A percentile compares a stretch with the other conserved stretches of the same genome.
Conservation (phyloP, 92 coral and sea anemone genomes). For the Palythoa heliodiscus region DNA sequence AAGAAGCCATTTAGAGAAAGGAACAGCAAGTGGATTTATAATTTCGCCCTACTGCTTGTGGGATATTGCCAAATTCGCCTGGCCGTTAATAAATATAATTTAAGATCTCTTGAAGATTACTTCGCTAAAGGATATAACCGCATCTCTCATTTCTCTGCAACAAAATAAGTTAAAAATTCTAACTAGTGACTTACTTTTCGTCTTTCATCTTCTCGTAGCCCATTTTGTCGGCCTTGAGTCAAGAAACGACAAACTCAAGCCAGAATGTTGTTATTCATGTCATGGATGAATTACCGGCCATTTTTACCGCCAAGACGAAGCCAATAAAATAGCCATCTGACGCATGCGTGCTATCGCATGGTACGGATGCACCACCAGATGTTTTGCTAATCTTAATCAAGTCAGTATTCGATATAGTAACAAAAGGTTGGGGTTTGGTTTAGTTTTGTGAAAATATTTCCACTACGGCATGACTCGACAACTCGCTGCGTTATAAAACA, state of each 20-base stretch:
- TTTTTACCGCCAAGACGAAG: conserved; percentile 38
- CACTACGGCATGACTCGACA: background rate
- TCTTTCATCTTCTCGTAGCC: conserved; percentile 48
- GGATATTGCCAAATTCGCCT: conserved; percentile 15
- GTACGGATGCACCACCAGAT: conserved; percentile 36
- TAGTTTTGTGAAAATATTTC: conserved; percentile 18
- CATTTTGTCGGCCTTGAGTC: conserved; percentile 26
- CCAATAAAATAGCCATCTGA: background rate
- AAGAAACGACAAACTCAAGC: conserved; percentile 37
- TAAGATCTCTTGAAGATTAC: conserved; percentile 32
- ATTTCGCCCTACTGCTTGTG: background rate
- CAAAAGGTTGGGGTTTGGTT: conserved; percentile 31
- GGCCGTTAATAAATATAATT: conserved; percentile 40
- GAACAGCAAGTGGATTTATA: background rate
- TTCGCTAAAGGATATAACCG: conserved; percentile 5
- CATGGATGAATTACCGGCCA: conserved; percentile 40
- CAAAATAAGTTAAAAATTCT: background rate
- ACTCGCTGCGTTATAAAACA: background rate
- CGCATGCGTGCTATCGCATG: conserved; percentile 32
- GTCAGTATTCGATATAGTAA: conserved; percentile 38
- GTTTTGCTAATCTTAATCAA: conserved; percentile 38
- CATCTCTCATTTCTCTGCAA: conserved; percentile 1
- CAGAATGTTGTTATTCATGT: conserved; percentile 16
- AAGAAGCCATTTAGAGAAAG: background rate
- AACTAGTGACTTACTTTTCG: conserved; percentile 27